Percentiles rank a stretch among this genome's conserved stretches.
phyloP scores from a whole-genome alignment of 2,888 invertebrate species.

The Micoletzkya japonica region DNA sequence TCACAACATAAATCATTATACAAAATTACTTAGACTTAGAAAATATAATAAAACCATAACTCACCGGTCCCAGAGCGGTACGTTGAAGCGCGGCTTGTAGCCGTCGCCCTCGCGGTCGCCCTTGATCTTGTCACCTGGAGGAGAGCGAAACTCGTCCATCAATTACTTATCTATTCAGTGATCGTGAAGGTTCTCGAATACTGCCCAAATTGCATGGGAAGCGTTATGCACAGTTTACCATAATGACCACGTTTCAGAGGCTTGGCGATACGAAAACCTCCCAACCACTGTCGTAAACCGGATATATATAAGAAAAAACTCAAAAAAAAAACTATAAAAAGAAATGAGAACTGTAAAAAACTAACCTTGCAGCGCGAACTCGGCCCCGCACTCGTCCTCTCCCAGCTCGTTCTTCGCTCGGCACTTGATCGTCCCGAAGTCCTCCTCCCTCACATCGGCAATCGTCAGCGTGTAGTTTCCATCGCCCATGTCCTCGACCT shows the following conservation, averaged over 20 bases:
- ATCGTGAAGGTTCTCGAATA: no score
- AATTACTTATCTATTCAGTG: no score
- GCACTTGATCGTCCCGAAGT: conserved; percentile 72
- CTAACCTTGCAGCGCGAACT: conserved; percentile 40
- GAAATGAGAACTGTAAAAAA: no score
- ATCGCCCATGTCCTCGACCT: conserved; percentile 67
- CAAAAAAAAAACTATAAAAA: neutral
- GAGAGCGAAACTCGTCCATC: conserved; percentile 30
- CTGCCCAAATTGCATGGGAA: no score
- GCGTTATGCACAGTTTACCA: no score
- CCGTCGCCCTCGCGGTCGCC: conserved; percentile 50
- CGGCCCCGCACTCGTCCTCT: conserved; percentile 68
- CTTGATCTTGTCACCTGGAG: conserved; percentile 26
- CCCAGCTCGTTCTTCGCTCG: conserved; percentile 78
- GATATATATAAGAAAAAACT: neutral
- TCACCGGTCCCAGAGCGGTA: conserved; percentile 74
- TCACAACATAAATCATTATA: neutral
- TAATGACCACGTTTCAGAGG: no score
- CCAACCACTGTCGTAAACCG: no score
- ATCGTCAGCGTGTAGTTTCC: conserved; percentile 82
- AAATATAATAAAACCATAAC: conserved; percentile 32
- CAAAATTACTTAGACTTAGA: neutral
- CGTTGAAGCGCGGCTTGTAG: conserved; percentile 78
- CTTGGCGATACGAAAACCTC: no score
- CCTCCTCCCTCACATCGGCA: conserved; percentile 75